phyloP scores from a whole-genome alignment of 2,113 vertebrate species.

The Coracopsis vasa region DNA sequence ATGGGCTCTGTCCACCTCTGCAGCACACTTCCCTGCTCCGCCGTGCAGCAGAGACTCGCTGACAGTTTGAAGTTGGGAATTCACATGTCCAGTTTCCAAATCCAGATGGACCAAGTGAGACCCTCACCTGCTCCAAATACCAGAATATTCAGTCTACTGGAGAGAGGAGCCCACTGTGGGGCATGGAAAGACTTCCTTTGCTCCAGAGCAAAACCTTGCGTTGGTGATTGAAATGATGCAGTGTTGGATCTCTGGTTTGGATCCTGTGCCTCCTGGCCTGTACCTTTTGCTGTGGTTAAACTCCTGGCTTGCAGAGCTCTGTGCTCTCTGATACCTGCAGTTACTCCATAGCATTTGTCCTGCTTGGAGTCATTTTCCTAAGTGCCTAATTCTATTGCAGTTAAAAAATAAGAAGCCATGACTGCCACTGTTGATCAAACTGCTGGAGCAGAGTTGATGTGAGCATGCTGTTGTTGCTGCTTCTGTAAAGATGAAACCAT shows the following conservation, averaged over 20 bases:
- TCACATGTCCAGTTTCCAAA: not conserved
- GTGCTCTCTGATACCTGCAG: not conserved
- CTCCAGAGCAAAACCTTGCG: not conserved
- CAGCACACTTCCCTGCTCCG: not conserved
- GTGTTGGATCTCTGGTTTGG: not conserved
- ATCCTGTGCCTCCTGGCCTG: not conserved
- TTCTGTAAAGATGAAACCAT: constrained; percentile 15
- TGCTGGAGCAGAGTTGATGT: not conserved
- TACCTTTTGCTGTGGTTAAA: not conserved
- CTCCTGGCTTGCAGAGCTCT: not conserved
- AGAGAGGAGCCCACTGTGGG: not conserved
- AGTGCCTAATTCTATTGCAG: constrained; percentile 5
- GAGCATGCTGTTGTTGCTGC: constrained; percentile 14
- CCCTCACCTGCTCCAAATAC: not conserved
- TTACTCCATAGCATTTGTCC: not conserved
- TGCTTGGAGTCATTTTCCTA: not conserved
- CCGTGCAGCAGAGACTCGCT: not conserved
- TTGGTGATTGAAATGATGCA: accelerated
- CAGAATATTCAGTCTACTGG: not conserved
- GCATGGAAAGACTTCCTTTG: not conserved
- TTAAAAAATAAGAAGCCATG: not conserved
- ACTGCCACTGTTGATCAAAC: not conserved
- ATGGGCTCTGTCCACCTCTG: not conserved
- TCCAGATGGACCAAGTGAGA: not conserved
- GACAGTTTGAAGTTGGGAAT: not conserved